Conservation (phyloP, 2,797 vertebrate species). For the Anomalospiza imberbis region DNA sequence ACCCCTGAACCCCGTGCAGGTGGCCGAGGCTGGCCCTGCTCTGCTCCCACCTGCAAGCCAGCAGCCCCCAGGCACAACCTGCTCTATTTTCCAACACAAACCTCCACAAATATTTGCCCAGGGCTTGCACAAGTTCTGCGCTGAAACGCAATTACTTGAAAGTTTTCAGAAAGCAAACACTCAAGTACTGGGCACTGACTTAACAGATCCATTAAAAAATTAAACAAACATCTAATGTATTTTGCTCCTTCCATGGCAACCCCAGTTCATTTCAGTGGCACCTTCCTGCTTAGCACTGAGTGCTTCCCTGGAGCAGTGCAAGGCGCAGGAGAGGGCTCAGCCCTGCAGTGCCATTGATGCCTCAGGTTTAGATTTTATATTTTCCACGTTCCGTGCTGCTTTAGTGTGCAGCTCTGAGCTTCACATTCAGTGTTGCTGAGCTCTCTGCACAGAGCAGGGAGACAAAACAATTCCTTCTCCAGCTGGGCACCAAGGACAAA, state of each 20-base stretch:
- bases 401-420: not conserved
- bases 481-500: too few species aligned
- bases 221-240: not conserved
- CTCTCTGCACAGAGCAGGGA: not conserved
- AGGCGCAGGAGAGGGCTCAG: not conserved
- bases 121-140: not conserved
- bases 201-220: slow-evolving; percentile 40
- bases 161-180: slow-evolving; percentile 55
- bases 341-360: not conserved
- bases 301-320: not conserved
- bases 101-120: slow-evolving; percentile 34
- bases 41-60: not conserved
- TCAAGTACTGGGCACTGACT: not conserved
- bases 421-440: not conserved
- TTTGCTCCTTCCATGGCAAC: slow-evolving; percentile 17
- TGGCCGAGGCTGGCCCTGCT: not conserved
- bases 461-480: too few species aligned
- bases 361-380: not conserved
- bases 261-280: not conserved
- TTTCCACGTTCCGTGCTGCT: not conserved
- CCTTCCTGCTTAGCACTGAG: not conserved
- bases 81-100: not conserved
- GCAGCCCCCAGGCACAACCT: not conserved
- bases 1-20: fast-evolving
- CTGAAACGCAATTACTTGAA: not conserved